Percentiles rank a stretch among this genome's conserved stretches.
phyloP scores from a whole-genome alignment of 1,140 invertebrate species.

The Pogonomyrmex barbatus region DNA sequence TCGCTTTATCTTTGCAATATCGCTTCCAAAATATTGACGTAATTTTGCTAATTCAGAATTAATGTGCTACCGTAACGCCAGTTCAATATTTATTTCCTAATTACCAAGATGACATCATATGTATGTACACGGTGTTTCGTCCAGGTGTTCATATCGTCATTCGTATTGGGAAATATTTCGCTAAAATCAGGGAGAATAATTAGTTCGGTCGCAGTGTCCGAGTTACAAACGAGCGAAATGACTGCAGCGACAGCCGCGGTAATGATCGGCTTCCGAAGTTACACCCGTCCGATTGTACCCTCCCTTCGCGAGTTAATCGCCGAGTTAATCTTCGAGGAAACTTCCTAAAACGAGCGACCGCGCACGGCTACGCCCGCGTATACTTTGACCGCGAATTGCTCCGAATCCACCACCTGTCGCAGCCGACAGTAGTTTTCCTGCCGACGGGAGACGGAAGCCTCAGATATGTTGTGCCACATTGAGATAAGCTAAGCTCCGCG shows the following conservation, averaged over 20 bases:
- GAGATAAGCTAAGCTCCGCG: conserved; percentile 85
- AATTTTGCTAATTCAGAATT: background rate
- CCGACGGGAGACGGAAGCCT: conserved; percentile 79
- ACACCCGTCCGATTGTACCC: conserved; percentile 65
- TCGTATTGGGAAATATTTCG: background rate
- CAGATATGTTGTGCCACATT: conserved; percentile 84
- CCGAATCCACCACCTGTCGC: conserved; percentile 73
- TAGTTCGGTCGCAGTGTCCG: background rate
- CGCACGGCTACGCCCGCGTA: conserved; percentile 45
- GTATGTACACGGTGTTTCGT: background rate
- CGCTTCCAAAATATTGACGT: background rate
- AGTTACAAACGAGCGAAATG: conserved; percentile 19
- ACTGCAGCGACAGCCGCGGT: conserved; percentile 23
- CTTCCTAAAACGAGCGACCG: conserved; percentile 69
- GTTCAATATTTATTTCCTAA: background rate
- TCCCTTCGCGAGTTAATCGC: conserved; percentile 75
- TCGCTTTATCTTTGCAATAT: background rate
- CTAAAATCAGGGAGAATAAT: background rate
- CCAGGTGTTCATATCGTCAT: no score
- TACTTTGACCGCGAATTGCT: conserved; percentile 79
- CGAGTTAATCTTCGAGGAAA: conserved; percentile 77
- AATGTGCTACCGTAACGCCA: background rate
- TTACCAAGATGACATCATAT: background rate
- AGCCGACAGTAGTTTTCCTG: conserved; percentile 78
- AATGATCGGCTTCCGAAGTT: conserved; percentile 40